Evolutionary conservation across 2,888 invertebrate species (phyloP).

Genomic region (Tipula helvola): DNA sequence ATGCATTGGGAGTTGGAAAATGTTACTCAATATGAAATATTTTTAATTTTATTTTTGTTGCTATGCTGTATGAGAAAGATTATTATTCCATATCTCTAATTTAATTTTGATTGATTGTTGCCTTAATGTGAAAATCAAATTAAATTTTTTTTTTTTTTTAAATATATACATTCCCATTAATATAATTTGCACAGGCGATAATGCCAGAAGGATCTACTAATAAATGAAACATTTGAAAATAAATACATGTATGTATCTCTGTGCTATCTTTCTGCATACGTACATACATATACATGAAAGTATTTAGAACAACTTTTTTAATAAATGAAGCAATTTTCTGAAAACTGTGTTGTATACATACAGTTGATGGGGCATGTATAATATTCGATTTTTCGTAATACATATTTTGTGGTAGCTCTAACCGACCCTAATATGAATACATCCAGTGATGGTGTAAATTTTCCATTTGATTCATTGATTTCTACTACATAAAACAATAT

Average conservation of each 20-base stretch:
- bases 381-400: neutral
- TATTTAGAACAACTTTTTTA: neutral
- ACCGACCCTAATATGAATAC: neutral
- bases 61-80: neutral
- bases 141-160: neutral
- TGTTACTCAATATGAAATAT: neutral
- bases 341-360: neutral
- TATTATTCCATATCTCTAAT: neutral
- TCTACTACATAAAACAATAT: neutral
- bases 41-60: neutral
- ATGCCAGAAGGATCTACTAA: neutral
- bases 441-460: neutral
- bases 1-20: neutral
- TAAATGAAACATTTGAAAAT: neutral
- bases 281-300: neutral
- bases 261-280: neutral
- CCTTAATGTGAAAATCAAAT: neutral
- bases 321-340: neutral
- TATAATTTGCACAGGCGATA: neutral
- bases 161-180: neutral
- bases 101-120: neutral
- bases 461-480: slow-evolving; percentile 4
- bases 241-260: neutral
- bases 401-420: neutral
- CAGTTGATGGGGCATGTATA: neutral